phyloP scores from a whole-genome alignment of 2,113 vertebrate species.

The Hemiscyllium ocellatum region DNA sequence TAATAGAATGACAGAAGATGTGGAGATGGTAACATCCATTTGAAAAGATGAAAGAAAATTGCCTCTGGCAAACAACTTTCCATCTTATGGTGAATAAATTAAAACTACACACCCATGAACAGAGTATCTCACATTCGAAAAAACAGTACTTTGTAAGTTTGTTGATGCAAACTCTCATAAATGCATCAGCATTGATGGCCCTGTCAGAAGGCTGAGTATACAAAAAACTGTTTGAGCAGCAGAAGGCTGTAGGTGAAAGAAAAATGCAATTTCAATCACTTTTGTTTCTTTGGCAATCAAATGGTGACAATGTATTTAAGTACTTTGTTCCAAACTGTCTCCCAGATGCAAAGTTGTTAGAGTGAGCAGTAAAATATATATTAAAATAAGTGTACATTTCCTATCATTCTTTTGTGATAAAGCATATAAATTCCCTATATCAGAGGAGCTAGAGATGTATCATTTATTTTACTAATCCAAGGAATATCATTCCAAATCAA shows the following conservation, averaged over 20 bases:
- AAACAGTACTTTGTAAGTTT: background rate
- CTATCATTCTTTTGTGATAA: background rate
- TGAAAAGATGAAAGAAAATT: background rate
- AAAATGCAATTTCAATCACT: background rate
- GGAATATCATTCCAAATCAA: background rate
- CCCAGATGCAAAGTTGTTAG: background rate
- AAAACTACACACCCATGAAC: background rate
- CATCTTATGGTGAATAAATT: background rate
- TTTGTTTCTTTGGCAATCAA: background rate
- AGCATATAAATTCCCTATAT: background rate
- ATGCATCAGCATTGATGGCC: background rate
- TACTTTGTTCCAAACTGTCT: background rate
- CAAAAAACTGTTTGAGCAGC: background rate
- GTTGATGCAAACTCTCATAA: background rate
- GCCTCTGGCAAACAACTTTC: background rate
- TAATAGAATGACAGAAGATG: background rate
- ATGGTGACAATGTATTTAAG: background rate
- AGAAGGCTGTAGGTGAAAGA: background rate
- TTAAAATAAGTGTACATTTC: background rate
- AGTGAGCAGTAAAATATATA: background rate
- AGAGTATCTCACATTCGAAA: background rate
- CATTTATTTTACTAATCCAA: background rate
- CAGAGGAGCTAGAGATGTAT: background rate
- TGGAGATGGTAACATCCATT: background rate
- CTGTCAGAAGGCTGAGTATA: background rate